Conservation (phyloP, 2,113 vertebrate species). For the Pituophis catenifer region DNA sequence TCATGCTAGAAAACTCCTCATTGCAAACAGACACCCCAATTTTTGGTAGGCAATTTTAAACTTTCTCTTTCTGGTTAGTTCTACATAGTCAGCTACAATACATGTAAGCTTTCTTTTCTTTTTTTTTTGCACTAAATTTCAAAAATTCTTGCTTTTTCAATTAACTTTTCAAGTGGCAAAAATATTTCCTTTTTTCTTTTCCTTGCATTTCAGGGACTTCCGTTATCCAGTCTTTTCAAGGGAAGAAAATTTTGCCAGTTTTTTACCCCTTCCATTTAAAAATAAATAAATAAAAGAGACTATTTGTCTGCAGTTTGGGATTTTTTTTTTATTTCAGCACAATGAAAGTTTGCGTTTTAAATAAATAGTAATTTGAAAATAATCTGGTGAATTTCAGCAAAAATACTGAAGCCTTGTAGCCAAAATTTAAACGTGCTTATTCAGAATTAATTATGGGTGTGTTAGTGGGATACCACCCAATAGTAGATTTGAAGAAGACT, state of each 20-base stretch:
- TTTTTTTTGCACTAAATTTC: background rate
- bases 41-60: background rate
- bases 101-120: background rate
- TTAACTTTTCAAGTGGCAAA: background rate
- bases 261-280: background rate
- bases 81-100: background rate
- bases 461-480: background rate
- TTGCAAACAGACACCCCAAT: background rate
- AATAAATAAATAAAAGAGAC: background rate
- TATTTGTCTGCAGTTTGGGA: background rate
- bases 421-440: background rate
- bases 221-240: background rate
- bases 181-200: background rate
- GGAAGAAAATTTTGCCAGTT: background rate
- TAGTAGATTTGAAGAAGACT: background rate
- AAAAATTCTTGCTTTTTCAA: background rate
- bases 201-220: background rate
- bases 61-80: background rate
- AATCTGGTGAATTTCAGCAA: background rate
- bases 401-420: background rate
- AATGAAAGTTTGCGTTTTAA: background rate
- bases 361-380: background rate
- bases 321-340: background rate
- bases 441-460: background rate
- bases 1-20: background rate